phyloP scores from a whole-genome alignment of 2,797 vertebrate species.

The Hemibagrus guttatus region DNA sequence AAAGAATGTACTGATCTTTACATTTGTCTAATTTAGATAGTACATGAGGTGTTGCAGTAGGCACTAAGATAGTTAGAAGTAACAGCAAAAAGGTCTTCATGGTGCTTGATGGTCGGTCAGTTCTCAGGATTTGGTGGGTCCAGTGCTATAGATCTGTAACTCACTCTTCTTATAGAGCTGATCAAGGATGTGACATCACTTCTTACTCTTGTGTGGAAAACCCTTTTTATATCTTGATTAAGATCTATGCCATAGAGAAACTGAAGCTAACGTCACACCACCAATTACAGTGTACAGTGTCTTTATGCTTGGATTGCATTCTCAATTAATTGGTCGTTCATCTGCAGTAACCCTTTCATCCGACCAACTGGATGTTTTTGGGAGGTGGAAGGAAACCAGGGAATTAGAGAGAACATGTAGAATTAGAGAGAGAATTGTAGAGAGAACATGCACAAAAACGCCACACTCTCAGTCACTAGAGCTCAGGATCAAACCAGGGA shows the following conservation, averaged over 20 bases:
- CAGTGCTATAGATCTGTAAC: not conserved
- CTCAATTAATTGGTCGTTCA: not conserved
- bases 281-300: not conserved
- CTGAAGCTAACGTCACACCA: not conserved
- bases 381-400: not conserved
- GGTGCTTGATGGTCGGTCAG: not conserved
- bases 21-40: not conserved
- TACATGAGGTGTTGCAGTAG: not conserved
- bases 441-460: too few species aligned
- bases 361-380: not conserved
- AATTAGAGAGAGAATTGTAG: too few species aligned
- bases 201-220: not conserved
- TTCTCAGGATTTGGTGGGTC: not conserved
- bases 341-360: not conserved
- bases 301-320: not conserved
- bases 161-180: not conserved
- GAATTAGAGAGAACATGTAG: too few species aligned
- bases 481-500: too few species aligned
- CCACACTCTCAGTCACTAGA: too few species aligned
- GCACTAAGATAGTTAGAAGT: not conserved
- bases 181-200: not conserved
- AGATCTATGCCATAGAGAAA: not conserved
- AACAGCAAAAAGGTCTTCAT: constrained; percentile 26
- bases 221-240: not conserved
- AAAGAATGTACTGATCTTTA: not conserved